Percentiles rank a stretch among this genome's conserved stretches.
These are phyloP conservation scores for Drosophila sordidapex DNA, from an alignment of 2,888 invertebrate species.

Conservation along the genomic window DNA sequence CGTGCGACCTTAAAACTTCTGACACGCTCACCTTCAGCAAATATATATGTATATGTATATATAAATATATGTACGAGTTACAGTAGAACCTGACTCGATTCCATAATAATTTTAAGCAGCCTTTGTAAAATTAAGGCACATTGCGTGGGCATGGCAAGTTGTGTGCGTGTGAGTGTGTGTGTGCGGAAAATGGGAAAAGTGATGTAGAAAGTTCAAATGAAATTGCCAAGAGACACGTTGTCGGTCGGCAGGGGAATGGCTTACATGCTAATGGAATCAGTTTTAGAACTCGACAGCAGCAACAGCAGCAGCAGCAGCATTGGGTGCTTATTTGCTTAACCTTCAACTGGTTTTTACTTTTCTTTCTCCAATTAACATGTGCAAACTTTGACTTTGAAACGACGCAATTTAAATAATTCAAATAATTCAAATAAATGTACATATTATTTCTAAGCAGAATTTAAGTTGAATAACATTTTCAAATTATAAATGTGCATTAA, in stretches of 20 bases:
- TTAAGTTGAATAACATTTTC: background rate
- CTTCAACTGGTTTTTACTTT: slow-evolving; percentile 38
- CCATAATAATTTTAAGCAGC: slow-evolving; percentile 17
- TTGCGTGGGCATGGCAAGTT: slow-evolving; percentile 1
- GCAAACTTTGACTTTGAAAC: background rate
- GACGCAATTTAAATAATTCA: background rate
- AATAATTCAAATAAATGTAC: slow-evolving; percentile 7
- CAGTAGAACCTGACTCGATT: slow-evolving; percentile 9
- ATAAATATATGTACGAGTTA: background rate
- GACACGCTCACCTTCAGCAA: slow-evolving; percentile 42
- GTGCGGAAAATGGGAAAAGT: slow-evolving; percentile 11
- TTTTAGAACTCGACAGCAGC: slow-evolving; percentile 21
- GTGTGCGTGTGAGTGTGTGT: background rate
- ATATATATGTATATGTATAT: background rate
- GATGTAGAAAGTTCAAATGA: slow-evolving; percentile 45
- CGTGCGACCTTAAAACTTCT: slow-evolving; percentile 53
- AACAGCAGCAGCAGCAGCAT: background rate
- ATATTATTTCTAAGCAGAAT: background rate
- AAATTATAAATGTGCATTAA: background rate
- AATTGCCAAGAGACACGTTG: slow-evolving; percentile 46
- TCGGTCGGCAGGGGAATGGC: slow-evolving; percentile 9
- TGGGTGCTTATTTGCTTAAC: slow-evolving; percentile 29
- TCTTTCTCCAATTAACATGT: slow-evolving; percentile 42
- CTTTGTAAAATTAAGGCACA: slow-evolving; percentile 42
- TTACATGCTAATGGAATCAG: slow-evolving; percentile 52